These are phyloP conservation scores for Phytoseiulus persimilis DNA, from an alignment of 2,888 invertebrate genomes.

Conservation along the genomic window DNA sequence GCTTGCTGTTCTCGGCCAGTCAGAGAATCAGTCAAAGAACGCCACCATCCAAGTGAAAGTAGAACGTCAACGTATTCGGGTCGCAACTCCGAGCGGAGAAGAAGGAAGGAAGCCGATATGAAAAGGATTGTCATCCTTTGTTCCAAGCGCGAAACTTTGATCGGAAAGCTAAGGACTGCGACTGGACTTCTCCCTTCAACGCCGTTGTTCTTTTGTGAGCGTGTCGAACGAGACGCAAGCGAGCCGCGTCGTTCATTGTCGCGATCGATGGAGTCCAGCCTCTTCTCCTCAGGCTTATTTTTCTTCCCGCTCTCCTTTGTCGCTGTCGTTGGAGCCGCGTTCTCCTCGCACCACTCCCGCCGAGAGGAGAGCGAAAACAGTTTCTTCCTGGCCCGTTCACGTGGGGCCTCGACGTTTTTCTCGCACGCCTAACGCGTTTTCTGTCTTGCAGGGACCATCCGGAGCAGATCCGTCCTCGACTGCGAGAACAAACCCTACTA, in stretches of 20 bases:
- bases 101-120: constrained; percentile 27
- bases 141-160: constrained; percentile 36
- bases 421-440: not conserved
- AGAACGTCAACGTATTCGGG: not conserved
- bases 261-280: not conserved
- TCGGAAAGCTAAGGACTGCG: constrained; percentile 15
- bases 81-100: not conserved
- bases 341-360: not conserved
- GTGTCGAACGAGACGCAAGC: not conserved
- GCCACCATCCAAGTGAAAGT: not conserved
- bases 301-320: not conserved
- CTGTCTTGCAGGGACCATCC: constrained; percentile 64
- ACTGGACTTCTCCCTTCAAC: not conserved
- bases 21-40: not conserved
- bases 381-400: not conserved
- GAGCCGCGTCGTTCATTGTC: not conserved
- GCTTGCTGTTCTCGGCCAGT: not conserved
- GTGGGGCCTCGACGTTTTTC: not conserved
- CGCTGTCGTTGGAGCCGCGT: not conserved
- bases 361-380: not conserved
- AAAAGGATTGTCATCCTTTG: constrained; percentile 37
- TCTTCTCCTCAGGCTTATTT: not conserved
- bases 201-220: not conserved
- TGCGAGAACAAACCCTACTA: constrained; percentile 76
- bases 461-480: constrained; percentile 74